These are phyloP conservation scores for Chaenocephalus aceratus DNA, from an alignment of 2,113 vertebrate species.

Conservation along the genomic window DNA sequence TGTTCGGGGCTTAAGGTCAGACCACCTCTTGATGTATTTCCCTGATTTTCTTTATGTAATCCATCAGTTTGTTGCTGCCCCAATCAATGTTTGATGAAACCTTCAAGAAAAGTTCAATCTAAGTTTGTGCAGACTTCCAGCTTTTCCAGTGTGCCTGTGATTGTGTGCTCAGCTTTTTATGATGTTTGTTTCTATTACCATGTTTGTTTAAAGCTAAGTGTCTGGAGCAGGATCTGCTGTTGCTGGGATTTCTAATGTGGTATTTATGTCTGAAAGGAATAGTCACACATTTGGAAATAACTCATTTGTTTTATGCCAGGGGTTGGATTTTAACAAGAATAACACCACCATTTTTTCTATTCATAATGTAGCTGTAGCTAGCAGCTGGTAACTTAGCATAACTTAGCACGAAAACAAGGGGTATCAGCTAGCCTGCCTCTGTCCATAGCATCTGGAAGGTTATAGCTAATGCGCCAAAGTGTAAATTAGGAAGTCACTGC, in stretches of 20 bases:
- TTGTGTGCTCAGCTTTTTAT: slow-evolving; percentile 7
- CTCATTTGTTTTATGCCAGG: neutral
- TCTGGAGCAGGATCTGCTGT: neutral
- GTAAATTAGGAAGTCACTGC: slow-evolving; percentile 7
- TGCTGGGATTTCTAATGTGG: neutral
- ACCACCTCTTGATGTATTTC: neutral
- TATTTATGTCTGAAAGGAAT: neutral
- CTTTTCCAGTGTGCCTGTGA: neutral
- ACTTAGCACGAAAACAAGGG: neutral
- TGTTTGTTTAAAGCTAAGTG: slow-evolving; percentile 35
- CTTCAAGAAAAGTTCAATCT: neutral
- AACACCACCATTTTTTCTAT: neutral
- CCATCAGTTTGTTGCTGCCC: neutral
- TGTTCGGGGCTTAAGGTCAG: neutral
- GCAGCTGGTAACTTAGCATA: neutral
- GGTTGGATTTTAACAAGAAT: neutral
- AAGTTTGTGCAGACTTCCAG: neutral
- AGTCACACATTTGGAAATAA: neutral
- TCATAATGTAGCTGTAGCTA: neutral
- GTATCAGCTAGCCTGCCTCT: neutral
- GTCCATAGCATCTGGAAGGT: neutral
- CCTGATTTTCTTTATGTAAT: neutral
- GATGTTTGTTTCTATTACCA: neutral
- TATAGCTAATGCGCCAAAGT: neutral
- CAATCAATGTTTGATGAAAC: neutral